A percentile compares a stretch with the other conserved stretches of the same genome.
phyloP scores from a whole-genome alignment of 2,888 invertebrate species.

The Periphyllus acericola region DNA sequence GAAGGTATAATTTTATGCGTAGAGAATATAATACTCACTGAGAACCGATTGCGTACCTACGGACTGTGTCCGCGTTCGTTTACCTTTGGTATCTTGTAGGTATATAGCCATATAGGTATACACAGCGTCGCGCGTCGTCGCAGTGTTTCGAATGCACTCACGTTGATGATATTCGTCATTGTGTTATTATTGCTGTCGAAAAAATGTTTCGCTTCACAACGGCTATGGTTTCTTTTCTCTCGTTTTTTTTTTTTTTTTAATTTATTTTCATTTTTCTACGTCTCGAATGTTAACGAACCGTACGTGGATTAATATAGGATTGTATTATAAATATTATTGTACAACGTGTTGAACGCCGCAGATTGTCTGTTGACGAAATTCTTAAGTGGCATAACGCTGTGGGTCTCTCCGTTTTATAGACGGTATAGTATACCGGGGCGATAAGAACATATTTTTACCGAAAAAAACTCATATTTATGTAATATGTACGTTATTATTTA shows the following conservation, averaged over 20 bases:
- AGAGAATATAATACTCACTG: not conserved
- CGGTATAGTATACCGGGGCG: not conserved
- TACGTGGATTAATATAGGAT: not conserved
- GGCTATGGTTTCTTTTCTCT: not conserved
- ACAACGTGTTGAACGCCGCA: not conserved
- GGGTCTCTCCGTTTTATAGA: not conserved
- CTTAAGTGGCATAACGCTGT: not conserved
- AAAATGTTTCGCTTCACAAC: not conserved
- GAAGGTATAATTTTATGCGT: constrained; percentile 74
- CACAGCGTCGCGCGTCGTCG: no score
- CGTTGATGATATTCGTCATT: no score
- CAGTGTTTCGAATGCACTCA: no score
- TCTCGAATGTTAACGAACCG: not conserved
- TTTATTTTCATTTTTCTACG: no score
- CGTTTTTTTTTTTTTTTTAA: not conserved
- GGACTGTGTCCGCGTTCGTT: not conserved
- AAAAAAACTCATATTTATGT: not conserved
- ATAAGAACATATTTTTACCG: not conserved
- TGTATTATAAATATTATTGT: not conserved
- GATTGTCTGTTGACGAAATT: not conserved
- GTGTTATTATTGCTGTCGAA: no score
- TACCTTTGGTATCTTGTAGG: not conserved
- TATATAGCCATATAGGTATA: no score
- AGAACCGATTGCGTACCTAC: not conserved
- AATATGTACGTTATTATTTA: not conserved